Conservation (phyloP, 1,140 invertebrate genomes). For the Asobara japonica region DNA sequence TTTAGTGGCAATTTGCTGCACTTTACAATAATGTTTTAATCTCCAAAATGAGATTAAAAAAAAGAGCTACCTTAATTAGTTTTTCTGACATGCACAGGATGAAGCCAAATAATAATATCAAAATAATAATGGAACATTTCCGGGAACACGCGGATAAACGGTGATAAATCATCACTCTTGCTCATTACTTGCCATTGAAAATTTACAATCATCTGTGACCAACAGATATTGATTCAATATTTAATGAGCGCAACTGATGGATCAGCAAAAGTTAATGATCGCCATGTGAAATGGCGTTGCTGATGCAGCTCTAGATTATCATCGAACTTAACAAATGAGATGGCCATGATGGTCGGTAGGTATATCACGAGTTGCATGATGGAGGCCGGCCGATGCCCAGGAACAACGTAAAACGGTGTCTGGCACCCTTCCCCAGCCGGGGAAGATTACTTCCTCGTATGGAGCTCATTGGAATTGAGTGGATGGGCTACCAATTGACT, state of each 20-base stretch:
- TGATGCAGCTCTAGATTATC: constrained; percentile 34
- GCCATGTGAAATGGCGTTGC: not conserved
- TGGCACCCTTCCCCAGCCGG: constrained; percentile 16
- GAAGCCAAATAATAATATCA: not conserved
- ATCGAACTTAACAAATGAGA: constrained; percentile 38
- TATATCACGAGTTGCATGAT: constrained; percentile 21
- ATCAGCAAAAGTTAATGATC: constrained; percentile 5
- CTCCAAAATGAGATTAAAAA: too few relatives aligned
- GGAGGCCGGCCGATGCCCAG: not conserved
- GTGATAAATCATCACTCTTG: not conserved
- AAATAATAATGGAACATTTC: not conserved
- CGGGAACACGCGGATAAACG: not conserved
- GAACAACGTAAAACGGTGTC: constrained; percentile 18
- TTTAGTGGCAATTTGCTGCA: too few relatives aligned
- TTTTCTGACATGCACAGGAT: too few relatives aligned
- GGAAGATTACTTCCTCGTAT: constrained; percentile 43
- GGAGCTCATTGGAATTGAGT: constrained; percentile 14
- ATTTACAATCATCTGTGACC: not conserved
- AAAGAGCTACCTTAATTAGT: too few relatives aligned
- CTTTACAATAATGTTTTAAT: too few relatives aligned
- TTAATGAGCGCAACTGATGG: constrained; percentile 3
- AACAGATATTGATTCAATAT: not conserved
- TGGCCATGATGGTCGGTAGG: not conserved
- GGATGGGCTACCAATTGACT: constrained; percentile 39
- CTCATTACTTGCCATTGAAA: not conserved